Evolutionary conservation across 2,797 vertebrate species (phyloP), one percentile per base, ranked within the genome.

Genomic region (Meda fulgida): DNA sequence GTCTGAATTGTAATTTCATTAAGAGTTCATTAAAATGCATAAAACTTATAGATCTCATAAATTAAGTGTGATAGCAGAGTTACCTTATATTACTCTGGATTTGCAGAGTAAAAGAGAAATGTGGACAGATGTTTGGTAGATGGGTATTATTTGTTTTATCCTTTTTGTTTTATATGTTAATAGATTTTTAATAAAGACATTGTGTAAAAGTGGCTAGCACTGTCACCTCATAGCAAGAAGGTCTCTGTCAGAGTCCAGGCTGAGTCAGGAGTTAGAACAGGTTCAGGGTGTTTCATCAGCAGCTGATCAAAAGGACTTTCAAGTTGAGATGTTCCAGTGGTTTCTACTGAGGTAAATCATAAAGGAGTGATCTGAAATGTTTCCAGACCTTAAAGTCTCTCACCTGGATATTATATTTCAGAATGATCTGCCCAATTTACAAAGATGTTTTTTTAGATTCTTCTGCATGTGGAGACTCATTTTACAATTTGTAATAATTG

Each of bases 271-370:
- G n/a, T 75, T 51, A 75, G 48, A 34, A 21, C 31, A 55, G 19
- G 31, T 76, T 53, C 1, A 72, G 16, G 48, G 43, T 29, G 70
- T 73, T 48, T 73, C 43, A 31, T 73, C n/a, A 73, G 70, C 43
- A 31, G 70, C 43, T 73, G 70, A 73, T 73, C 43, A 73, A 73
- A 73, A 1, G 8, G 43, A 53, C 72, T 76, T 55, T 53, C 19
- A 36, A 55, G 48, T 55, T 36, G 19, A 53, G 10, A 8, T 76
- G 10, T 55, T 76, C 72, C 18, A 36, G 29, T 55, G 29, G 19
- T 55, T 76, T 76, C 29, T 53, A 55, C 31, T 7, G 48, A 51
- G 48, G 13, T 65, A 51, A 36, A 65, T 34, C 55, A 18, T 58
- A 23, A 78, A 78, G 13, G 7, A 40, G 1, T 58, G 5, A 38